phyloP scores from a whole-genome alignment of 2,113 vertebrate genomes.

The Bufo bufo region DNA sequence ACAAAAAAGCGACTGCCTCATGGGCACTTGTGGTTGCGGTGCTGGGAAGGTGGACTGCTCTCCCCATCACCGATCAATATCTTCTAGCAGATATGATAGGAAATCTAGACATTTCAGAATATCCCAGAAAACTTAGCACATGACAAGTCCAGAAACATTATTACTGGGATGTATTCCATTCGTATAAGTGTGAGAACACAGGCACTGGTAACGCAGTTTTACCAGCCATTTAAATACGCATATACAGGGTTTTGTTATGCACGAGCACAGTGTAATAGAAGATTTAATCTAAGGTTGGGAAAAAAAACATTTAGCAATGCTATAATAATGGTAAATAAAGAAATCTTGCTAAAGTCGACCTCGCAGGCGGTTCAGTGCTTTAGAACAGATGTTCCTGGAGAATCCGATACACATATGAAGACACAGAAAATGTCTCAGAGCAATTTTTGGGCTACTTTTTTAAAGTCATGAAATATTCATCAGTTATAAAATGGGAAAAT shows the following conservation, averaged over 20 bases:
- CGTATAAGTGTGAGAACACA: not conserved
- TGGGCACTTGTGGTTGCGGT: too few species aligned
- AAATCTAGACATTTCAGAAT: too few species aligned
- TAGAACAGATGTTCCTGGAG: conserved; percentile 33
- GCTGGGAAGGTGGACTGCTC: too few species aligned
- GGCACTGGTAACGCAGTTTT: not conserved
- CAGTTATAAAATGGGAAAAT: conserved; percentile 40
- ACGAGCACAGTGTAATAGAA: conserved; percentile 4
- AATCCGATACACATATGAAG: conserved; percentile 26
- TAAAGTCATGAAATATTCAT: conserved; percentile 54
- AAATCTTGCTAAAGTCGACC: conserved; percentile 12
- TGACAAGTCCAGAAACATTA: not conserved
- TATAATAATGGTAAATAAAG: conserved; percentile 22
- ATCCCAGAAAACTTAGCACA: not conserved
- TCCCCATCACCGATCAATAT: too few species aligned
- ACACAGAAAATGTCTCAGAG: conserved; percentile 32
- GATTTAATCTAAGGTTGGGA: conserved; percentile 5
- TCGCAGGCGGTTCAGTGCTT: not conserved
- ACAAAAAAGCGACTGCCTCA: too few species aligned
- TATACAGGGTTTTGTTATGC: conserved; percentile 8
- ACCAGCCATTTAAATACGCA: not conserved
- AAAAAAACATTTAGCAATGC: not conserved
- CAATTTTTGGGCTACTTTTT: conserved; percentile 46
- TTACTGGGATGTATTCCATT: not conserved
- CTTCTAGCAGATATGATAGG: too few species aligned